Percentiles rank a stretch among this genome's conserved stretches.
Evolutionary conservation across 2,797 vertebrate genomes (phyloP).

Genomic region (Rhyacichthys aspro): DNA sequence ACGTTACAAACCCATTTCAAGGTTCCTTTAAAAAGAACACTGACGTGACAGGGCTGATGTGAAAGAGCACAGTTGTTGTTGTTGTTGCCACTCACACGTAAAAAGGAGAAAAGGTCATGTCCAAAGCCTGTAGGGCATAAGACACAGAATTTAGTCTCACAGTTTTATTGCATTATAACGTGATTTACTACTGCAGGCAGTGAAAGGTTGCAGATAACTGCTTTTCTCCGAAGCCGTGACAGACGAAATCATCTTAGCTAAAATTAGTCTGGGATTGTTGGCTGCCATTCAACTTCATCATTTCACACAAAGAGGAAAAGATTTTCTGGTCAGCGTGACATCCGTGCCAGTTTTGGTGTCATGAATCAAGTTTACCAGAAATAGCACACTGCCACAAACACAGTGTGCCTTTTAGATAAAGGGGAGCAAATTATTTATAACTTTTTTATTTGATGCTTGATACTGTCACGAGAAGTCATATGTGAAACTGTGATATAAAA

Average conservation of each 20-base stretch:
- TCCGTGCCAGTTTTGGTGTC: conserved; percentile 25
- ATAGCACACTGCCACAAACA: conserved; percentile 17
- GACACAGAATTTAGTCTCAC: not conserved
- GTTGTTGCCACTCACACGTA: not conserved
- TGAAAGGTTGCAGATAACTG: conserved; percentile 12
- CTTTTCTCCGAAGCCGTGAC: not conserved
- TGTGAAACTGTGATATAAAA: too few species aligned
- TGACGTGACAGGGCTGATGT: not conserved
- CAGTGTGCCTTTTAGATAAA: conserved; percentile 1
- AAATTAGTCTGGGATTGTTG: conserved; percentile 21
- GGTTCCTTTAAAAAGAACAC: not conserved
- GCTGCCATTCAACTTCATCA: conserved; percentile 13
- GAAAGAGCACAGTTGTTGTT: not conserved
- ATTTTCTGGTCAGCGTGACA: conserved; percentile 29
- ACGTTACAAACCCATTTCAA: too few species aligned
- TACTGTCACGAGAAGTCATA: too few species aligned
- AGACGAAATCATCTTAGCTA: conserved; percentile 21
- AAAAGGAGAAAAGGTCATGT: not conserved
- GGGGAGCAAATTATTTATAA: not conserved
- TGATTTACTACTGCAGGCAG: not conserved
- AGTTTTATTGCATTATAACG: conserved; percentile 6
- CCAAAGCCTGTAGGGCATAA: not conserved
- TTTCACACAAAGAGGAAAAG: conserved; percentile 23
- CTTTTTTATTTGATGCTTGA: too few species aligned
- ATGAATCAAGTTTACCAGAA: conserved; percentile 23